Base-by-base conservation (phyloP, 2,797 vertebrate species). In the Labeo calbasu region DNA sequence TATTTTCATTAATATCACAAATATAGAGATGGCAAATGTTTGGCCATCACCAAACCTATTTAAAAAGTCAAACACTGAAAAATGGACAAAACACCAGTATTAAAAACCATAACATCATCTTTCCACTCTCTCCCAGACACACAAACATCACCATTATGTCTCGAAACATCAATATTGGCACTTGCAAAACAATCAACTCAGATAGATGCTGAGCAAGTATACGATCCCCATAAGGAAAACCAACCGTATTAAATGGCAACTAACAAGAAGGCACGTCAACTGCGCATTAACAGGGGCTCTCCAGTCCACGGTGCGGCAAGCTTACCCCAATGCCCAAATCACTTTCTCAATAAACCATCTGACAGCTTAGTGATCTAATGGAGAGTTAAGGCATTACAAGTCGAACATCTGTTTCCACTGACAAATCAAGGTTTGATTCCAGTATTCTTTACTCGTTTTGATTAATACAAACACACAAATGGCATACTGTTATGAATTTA, bases 91-190 rank as follows among this genome's bases (percentile, higher is more conserved):
- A 92, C 71, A 83, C 73, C 81, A 87, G 86, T 79, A 77, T 84
- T 89, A 85, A 89, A 92, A 90, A 65, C 77, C 53, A 88, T 51
- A 77, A 82, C 89, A 91, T 88, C 8, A n/a, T 81, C 70, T 77
- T 85, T 88, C 65, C 63, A 50, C 71, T 79, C 82, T 83, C 51
- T 86, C 80, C 51, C 78, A 71, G 53, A 79, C 46, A 65, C 84
- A 81, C 75, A 72, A 85, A 87, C 84, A 79, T 73, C 61, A 85
- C 63, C 85, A 79, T 61, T 69, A 79, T 65, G 78, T 77, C 21
- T 87, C 79, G 73, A 79, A 79, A 83, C 71, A 84, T 87, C 79
- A 88, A 81, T 81, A 87, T 87, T 84, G 88, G 88, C 87, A 90
- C 90, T 89, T 90, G 57, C 82, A 55, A 87, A 81, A 86, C 40